A percentile compares a stretch with the other conserved stretches of the same genome.
Conservation (phyloP, 2,113 vertebrate species). For the Corythornis madagascariensis region DNA sequence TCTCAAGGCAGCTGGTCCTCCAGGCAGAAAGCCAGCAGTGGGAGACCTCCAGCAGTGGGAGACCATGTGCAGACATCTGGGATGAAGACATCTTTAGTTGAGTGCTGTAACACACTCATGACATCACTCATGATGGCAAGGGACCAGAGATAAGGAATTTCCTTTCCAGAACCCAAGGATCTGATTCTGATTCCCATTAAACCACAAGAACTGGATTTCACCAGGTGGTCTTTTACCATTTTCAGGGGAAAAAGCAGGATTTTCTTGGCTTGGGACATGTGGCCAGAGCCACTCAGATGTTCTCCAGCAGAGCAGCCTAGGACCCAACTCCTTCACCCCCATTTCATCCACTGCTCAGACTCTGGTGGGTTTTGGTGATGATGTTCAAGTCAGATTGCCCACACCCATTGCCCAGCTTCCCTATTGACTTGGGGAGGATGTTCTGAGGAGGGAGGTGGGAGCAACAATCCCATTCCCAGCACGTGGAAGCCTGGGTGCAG, state of each 20-base stretch:
- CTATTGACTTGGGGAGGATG: too few relatives aligned
- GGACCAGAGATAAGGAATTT: not conserved
- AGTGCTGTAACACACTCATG: not conserved
- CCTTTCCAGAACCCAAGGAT: not conserved
- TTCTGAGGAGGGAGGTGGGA: not conserved
- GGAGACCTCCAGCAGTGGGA: not conserved
- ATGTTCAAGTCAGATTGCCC: not conserved
- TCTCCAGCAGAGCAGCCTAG: too few relatives aligned
- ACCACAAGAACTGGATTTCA: not conserved
- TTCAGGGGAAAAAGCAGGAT: not conserved
- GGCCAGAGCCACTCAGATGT: not conserved
- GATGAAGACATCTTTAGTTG: not conserved
- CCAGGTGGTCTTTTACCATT: not conserved
- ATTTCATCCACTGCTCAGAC: not conserved
- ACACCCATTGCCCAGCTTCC: not conserved
- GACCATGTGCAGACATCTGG: fast-evolving
- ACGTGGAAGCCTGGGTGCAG: not conserved
- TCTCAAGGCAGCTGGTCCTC: not conserved
- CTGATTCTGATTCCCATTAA: not conserved
- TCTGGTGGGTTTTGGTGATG: not conserved
- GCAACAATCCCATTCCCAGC: not conserved
- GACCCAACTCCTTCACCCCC: not conserved
- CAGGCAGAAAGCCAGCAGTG: not conserved
- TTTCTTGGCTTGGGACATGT: not conserved
- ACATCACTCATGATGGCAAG: not conserved